Conservation (phyloP, 2,113 vertebrate species). For the Camelus dromedarius region DNA sequence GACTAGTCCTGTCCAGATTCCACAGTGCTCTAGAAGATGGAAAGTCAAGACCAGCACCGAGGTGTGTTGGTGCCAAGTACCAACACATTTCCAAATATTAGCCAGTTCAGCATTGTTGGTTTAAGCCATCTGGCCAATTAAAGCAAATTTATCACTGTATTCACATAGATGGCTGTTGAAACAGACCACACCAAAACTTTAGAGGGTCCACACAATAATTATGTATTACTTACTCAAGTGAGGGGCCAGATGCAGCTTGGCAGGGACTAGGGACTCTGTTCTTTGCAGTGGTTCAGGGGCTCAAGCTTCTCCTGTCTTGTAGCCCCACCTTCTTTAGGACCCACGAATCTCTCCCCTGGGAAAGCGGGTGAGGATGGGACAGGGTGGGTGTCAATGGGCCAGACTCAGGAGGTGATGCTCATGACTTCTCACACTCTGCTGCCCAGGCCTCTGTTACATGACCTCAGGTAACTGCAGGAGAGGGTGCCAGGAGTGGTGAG, state of each 20-base stretch:
- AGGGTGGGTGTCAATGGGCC: neutral
- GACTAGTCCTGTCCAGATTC: neutral
- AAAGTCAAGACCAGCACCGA: neutral
- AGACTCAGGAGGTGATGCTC: neutral
- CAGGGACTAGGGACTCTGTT: neutral
- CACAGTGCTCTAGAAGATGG: neutral
- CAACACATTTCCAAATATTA: neutral
- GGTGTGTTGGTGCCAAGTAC: neutral
- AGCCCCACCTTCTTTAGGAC: neutral
- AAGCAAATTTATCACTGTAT: neutral
- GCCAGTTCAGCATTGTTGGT: neutral
- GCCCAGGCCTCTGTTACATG: neutral
- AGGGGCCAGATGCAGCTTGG: neutral
- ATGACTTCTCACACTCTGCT: neutral
- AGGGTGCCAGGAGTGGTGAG: neutral
- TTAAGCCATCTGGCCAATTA: no score
- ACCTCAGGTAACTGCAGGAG: neutral
- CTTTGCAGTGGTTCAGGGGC: neutral
- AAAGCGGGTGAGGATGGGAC: neutral
- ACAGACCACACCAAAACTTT: neutral
- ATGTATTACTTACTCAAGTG: neutral
- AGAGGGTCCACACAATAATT: neutral
- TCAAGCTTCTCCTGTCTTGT: neutral
- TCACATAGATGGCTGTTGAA: neutral
- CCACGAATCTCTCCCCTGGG: neutral